These are phyloP conservation scores for Caiman crocodilus DNA, from an alignment of 2,797 vertebrate species.

Conservation along the genomic window DNA sequence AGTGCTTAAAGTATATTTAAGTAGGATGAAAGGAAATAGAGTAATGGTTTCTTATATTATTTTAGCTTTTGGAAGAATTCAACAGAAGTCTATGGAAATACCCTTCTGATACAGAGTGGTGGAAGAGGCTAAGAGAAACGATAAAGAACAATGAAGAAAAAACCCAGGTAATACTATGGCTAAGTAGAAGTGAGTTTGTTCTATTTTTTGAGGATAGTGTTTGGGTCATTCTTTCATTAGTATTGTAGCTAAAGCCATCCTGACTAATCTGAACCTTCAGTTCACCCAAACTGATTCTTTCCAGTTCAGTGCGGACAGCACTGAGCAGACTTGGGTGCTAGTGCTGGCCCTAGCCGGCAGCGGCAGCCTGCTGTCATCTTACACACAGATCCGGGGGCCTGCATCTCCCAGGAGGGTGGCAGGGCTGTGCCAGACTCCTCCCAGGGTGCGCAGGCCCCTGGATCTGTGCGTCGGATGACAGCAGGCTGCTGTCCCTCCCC, in stretches of 20 bases:
- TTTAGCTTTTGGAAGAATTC: slow-evolving; percentile 87
- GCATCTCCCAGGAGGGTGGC: no score
- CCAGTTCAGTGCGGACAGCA: background rate
- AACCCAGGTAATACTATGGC: slow-evolving; percentile 83
- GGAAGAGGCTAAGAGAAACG: slow-evolving; percentile 87
- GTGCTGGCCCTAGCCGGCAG: no score
- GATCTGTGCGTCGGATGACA: no score
- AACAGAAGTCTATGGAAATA: slow-evolving; percentile 84
- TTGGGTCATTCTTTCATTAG: background rate
- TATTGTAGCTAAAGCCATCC: background rate
- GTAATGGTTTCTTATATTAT: slow-evolving; percentile 7
- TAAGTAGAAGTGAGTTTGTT: background rate
- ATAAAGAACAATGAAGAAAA: slow-evolving; percentile 87
- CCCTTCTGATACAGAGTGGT: slow-evolving; percentile 88
- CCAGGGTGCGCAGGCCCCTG: no score
- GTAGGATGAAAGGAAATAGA: background rate
- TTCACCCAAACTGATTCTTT: background rate
- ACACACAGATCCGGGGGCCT: no score
- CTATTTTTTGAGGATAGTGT: background rate
- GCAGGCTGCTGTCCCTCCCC: no score
- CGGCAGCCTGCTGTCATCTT: no score
- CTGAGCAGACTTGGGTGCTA: no score
- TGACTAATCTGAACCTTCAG: background rate
- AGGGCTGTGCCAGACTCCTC: no score
- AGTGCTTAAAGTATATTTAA: background rate